Conservation (phyloP, 1,140 invertebrate species). For the Forficula auricularia region DNA sequence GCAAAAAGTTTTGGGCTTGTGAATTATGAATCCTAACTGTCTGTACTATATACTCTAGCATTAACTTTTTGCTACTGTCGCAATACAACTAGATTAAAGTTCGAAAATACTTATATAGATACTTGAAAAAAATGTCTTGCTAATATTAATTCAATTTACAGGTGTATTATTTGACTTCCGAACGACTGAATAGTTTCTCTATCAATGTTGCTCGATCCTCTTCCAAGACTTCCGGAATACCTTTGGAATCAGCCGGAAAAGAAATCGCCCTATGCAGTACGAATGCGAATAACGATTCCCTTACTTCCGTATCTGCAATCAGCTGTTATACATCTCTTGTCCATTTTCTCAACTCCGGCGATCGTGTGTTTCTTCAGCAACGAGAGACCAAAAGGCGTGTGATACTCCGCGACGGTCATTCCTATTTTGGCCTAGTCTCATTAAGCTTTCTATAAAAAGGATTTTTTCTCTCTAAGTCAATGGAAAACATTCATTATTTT, state of each 20-base stretch:
- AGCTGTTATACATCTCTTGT: constrained; percentile 13
- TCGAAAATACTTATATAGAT: too few species aligned
- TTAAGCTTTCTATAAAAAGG: too few species aligned
- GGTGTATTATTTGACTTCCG: constrained; percentile 12
- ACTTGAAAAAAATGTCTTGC: too few species aligned
- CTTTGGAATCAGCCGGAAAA: not conserved
- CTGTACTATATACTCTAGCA: too few species aligned
- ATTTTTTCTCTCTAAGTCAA: too few species aligned
- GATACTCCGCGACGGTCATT: constrained; percentile 9
- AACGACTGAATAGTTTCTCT: constrained; percentile 10
- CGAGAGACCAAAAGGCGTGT: constrained; percentile 10
- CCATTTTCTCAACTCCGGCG: constrained; percentile 7
- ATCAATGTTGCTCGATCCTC: constrained; percentile 10
- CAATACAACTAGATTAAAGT: too few species aligned
- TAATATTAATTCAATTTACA: constrained; percentile 2
- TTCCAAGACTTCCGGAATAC: not conserved
- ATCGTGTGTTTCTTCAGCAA: constrained; percentile 10
- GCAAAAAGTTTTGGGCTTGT: too few species aligned
- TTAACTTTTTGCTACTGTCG: too few species aligned
- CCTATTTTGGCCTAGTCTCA: constrained; percentile 9
- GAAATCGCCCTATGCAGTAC: constrained; percentile 9
- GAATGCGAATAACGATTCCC: not conserved
- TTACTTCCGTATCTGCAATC: constrained; percentile 3
- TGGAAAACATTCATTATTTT: too few species aligned
- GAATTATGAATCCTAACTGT: too few species aligned